Evolutionary conservation across 2,113 vertebrate genomes (phyloP).

Genomic region (Motacilla tschutschensis): DNA sequence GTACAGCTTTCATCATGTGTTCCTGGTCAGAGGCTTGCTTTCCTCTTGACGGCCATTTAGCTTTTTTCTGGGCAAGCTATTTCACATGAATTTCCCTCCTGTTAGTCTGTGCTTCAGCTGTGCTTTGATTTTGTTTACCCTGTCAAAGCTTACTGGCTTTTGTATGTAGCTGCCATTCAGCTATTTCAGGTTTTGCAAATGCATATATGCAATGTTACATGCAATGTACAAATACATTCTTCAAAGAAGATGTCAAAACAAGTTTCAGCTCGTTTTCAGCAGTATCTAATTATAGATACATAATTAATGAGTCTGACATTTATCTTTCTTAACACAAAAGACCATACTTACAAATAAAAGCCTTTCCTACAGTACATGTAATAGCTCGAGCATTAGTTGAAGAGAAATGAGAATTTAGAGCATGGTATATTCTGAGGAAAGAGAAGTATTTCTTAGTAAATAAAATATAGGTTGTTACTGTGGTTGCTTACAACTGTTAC

Average conservation of each 20-base stretch:
- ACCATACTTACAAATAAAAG: conserved; percentile 24
- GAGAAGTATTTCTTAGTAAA: not conserved
- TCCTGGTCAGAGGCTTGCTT: conserved; percentile 46
- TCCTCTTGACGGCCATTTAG: conserved; percentile 37
- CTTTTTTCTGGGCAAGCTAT: conserved; percentile 17
- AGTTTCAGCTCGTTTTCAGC: conserved; percentile 59
- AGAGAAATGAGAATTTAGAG: not conserved
- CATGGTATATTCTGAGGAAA: not conserved
- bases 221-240: conserved; percentile 59
- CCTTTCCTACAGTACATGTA: conserved; percentile 4
- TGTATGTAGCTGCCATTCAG: conserved; percentile 43
- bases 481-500: not conserved
- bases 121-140: conserved; percentile 54
- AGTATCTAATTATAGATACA: conserved; percentile 61
- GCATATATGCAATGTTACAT: conserved; percentile 41
- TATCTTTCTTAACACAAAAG: conserved; percentile 64
- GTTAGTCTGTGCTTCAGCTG: conserved; percentile 3
- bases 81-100: conserved; percentile 26
- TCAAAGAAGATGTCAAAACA: conserved; percentile 69
- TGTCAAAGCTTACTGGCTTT: conserved; percentile 20
- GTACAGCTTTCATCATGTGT: conserved; percentile 32
- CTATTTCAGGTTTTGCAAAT: conserved; percentile 50
- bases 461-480: not conserved
- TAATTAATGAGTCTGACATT: conserved; percentile 67
- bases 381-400: not conserved